These are phyloP conservation scores for Hemicrepidius hirtus DNA, from an alignment of 2,888 invertebrate genomes.

Conservation along the genomic window DNA sequence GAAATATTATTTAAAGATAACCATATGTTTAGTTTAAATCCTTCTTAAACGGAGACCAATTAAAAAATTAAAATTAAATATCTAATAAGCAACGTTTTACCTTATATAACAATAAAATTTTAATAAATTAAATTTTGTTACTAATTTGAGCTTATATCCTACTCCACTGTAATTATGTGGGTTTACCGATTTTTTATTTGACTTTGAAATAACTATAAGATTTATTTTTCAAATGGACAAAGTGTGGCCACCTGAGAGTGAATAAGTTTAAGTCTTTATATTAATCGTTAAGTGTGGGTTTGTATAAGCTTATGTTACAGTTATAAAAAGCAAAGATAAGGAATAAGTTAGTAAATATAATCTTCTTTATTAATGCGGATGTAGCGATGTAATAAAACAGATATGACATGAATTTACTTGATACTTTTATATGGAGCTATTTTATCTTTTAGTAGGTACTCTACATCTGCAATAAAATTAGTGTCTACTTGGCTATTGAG, in stretches of 20 bases:
- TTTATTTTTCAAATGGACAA: not conserved
- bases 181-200: too few species aligned
- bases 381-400: not conserved
- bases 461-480: too few species aligned
- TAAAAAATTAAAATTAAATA: not conserved
- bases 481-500: too few species aligned
- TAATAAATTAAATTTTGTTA: not conserved
- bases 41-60: not conserved
- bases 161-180: too few species aligned
- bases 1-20: slow-evolving; percentile 3
- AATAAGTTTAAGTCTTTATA: slow-evolving; percentile 7
- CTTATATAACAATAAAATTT: not conserved
- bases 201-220: too few species aligned
- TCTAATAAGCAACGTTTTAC: not conserved
- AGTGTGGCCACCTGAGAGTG: not conserved
- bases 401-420: not conserved
- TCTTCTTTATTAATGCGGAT: slow-evolving; percentile 6
- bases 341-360: not conserved
- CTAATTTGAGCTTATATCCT: too few species aligned
- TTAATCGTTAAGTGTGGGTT: slow-evolving; percentile 3
- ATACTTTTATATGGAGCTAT: too few species aligned
- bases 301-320: not conserved
- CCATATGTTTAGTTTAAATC: slow-evolving; percentile 2
- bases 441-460: too few species aligned
- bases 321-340: slow-evolving; percentile 8